These are phyloP conservation scores for Petroica traversi DNA, from an alignment of 2,113 vertebrate species.

Conservation along the genomic window DNA sequence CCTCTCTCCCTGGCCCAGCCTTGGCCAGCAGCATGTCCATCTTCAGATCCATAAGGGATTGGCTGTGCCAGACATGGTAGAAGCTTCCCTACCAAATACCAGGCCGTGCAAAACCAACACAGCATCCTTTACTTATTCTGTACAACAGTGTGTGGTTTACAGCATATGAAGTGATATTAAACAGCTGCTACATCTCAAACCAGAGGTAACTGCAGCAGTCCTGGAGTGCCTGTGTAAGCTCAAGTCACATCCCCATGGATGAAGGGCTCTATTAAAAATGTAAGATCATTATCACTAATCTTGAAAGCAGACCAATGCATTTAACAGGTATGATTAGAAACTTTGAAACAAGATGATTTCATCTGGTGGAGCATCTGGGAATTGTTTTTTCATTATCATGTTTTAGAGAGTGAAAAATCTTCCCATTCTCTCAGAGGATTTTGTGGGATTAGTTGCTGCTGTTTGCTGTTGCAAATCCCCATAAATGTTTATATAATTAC, in stretches of 20 bases:
- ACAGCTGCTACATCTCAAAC: not conserved
- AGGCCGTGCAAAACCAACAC: not conserved
- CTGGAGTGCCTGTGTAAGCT: not conserved
- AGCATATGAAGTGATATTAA: not conserved
- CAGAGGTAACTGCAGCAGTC: not conserved
- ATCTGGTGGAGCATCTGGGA: conserved; percentile 38
- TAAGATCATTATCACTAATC: conserved; percentile 32
- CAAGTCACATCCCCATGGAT: rapidly evolving
- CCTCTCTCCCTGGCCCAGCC: not conserved
- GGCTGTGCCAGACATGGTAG: rapidly evolving
- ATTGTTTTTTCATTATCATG: conserved; percentile 12
- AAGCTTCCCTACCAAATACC: not conserved
- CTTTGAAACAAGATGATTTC: conserved; percentile 26
- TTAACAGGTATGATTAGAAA: conserved; percentile 54
- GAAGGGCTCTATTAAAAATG: conserved; percentile 19
- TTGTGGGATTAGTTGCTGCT: conserved; percentile 42
- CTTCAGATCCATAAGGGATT: not conserved
- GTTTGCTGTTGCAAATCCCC: not conserved
- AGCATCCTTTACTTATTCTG: not conserved
- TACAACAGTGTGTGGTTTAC: not conserved
- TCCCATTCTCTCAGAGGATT: not conserved
- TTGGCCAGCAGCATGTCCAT: not conserved
- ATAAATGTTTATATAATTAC: not conserved
- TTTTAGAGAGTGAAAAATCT: conserved; percentile 37
- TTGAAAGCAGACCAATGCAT: not conserved